phyloP scores from a whole-genome alignment of 2,113 vertebrate species.

The Loxodonta africana region DNA sequence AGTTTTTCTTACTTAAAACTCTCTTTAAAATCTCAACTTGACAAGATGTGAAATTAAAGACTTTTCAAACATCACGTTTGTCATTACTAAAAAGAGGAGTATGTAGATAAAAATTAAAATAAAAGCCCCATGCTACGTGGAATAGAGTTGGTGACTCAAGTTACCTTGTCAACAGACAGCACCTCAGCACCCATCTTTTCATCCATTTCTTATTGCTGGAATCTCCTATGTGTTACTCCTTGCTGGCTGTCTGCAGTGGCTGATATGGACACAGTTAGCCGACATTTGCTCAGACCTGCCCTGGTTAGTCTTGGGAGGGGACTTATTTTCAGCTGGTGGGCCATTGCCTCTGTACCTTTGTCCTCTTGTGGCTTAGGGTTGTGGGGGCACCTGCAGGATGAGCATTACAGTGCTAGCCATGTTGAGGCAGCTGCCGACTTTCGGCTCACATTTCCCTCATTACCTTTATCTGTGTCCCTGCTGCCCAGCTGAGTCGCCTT shows the following conservation, averaged over 20 bases:
- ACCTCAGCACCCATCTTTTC: not conserved
- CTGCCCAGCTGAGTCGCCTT: not conserved
- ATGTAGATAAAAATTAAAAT: not conserved
- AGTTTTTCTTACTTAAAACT: not conserved
- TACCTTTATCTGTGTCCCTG: not conserved
- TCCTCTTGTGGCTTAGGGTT: not conserved
- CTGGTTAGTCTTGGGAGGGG: not conserved
- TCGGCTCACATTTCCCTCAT: not conserved
- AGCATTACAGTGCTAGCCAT: not conserved
- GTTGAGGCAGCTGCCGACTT: not conserved
- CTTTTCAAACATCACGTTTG: not conserved
- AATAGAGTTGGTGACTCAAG: not conserved
- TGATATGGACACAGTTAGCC: not conserved
- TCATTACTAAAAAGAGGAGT: not conserved
- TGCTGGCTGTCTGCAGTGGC: not conserved
- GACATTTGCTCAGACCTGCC: not conserved
- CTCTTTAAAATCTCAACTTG: not conserved
- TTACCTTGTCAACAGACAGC: not conserved
- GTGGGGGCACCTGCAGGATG: not conserved
- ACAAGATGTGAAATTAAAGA: not conserved
- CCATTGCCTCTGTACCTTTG: not conserved
- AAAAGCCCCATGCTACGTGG: not conserved
- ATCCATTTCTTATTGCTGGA: not conserved
- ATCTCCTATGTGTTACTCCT: not conserved
- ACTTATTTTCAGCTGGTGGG: not conserved